Percentiles rank a stretch among this genome's conserved stretches.
phyloP scores from a whole-genome alignment of 2,113 vertebrate genomes.

The Macaca nemestrina region DNA sequence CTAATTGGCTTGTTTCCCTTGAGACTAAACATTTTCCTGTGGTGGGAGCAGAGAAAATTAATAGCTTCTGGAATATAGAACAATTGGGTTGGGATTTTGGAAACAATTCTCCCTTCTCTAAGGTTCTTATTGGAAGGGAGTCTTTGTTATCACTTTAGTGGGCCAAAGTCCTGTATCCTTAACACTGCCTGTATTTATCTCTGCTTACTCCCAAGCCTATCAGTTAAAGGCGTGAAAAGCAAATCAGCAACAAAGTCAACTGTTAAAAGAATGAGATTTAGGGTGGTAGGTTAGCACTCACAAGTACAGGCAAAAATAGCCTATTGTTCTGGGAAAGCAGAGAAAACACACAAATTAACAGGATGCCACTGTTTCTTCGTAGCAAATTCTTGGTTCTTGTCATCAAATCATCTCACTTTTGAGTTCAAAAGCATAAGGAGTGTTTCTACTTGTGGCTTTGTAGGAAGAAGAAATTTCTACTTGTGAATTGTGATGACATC shows the following conservation, averaged over 20 bases:
- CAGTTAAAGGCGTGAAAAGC: neutral
- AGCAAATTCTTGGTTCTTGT: neutral
- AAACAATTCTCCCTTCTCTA: slow-evolving; percentile 5
- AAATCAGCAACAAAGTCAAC: neutral
- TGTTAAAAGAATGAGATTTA: neutral
- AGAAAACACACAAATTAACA: neutral
- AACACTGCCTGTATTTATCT: neutral
- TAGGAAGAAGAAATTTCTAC: neutral
- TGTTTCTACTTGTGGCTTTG: neutral
- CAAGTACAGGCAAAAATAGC: neutral
- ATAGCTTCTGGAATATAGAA: slow-evolving; percentile 46
- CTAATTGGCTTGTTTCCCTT: slow-evolving; percentile 66
- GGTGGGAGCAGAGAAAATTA: slow-evolving; percentile 44
- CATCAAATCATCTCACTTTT: neutral
- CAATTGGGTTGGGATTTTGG: neutral
- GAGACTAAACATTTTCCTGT: slow-evolving; percentile 58
- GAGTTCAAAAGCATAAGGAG: too few relatives aligned
- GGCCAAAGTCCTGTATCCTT: neutral
- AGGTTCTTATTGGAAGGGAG: slow-evolving; percentile 35
- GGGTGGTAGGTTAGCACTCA: neutral
- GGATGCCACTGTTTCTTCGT: neutral
- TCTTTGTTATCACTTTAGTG: neutral
- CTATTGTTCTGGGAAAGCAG: neutral
- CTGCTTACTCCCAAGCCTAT: neutral
- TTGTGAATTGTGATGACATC: neutral